phyloP scores from a whole-genome alignment of 2,888 invertebrate genomes.

The Ashinkailepas kermadecensis region DNA sequence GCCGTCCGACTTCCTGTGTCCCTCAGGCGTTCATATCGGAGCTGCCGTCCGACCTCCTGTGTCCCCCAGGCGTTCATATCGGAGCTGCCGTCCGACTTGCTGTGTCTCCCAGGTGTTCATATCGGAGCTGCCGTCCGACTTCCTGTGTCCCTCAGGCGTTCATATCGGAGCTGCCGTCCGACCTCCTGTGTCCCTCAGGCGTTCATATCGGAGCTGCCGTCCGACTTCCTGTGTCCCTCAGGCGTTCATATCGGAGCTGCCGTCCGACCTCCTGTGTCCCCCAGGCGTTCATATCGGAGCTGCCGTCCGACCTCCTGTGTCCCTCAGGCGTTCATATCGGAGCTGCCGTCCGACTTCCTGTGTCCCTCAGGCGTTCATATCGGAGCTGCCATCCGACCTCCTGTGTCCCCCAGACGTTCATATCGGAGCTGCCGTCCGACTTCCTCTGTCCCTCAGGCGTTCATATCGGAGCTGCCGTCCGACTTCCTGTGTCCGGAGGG shows the following conservation, averaged over 20 bases:
- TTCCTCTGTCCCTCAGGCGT: constrained; percentile 5
- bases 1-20: constrained; percentile 13
- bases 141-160: constrained; percentile 13
- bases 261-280: constrained; percentile 10
- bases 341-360: constrained; percentile 16
- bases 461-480: constrained; percentile 2
- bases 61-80: constrained; percentile 7
- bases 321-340: constrained; percentile 6
- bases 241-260: constrained; percentile 11
- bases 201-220: constrained; percentile 8
- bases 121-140: constrained; percentile 11
- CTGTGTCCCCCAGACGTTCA: constrained; percentile 3
- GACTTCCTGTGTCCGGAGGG: constrained; percentile 17
- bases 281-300: constrained; percentile 7
- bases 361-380: constrained; percentile 2
- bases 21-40: constrained; percentile 6
- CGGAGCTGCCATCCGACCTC: constrained; percentile 12
- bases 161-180: constrained; percentile 2
- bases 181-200: constrained; percentile 11
- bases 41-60: constrained; percentile 12
- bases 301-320: constrained; percentile 10
- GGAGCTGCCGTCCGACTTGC: constrained; percentile 13
- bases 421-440: constrained; percentile 11
- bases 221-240: constrained; percentile 9
- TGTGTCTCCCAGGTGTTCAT: not conserved